These are phyloP conservation scores for Eulacestoma nigropectus DNA, from an alignment of 2,113 vertebrate species.

Conservation along the genomic window DNA sequence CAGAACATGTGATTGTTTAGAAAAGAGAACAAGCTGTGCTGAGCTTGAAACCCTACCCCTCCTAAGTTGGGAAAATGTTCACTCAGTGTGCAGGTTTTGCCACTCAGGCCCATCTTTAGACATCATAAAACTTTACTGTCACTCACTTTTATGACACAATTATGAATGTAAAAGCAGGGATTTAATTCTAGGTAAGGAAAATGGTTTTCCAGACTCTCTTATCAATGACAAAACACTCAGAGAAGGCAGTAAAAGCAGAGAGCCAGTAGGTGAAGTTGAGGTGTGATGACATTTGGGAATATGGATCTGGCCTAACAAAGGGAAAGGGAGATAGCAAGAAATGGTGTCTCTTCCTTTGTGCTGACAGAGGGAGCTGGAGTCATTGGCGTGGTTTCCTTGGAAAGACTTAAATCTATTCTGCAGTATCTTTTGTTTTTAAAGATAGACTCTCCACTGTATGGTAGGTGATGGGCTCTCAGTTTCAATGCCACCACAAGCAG, in stretches of 20 bases:
- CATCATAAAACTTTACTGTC: neutral
- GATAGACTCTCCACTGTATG: rapidly evolving
- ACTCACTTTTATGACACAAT: neutral
- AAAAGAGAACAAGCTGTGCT: neutral
- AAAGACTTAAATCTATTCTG: neutral
- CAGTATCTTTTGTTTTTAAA: neutral
- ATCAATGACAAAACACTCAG: neutral
- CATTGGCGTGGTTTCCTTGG: neutral
- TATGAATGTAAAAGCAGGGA: neutral
- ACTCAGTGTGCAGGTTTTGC: neutral
- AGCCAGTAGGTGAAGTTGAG: neutral
- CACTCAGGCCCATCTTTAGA: neutral
- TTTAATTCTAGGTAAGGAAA: neutral
- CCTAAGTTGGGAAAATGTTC: neutral
- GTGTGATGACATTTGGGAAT: neutral
- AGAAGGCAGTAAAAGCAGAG: neutral
- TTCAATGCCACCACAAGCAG: neutral
- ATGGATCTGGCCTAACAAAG: neutral
- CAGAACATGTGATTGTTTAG: neutral
- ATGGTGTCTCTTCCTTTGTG: neutral
- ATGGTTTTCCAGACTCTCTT: constrained; percentile 5
- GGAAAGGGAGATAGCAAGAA: neutral
- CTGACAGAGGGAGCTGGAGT: neutral
- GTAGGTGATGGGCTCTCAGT: neutral
- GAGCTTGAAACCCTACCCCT: neutral